phyloP scores from a whole-genome alignment of 1,140 invertebrate species.

The Papilio xuthus region DNA sequence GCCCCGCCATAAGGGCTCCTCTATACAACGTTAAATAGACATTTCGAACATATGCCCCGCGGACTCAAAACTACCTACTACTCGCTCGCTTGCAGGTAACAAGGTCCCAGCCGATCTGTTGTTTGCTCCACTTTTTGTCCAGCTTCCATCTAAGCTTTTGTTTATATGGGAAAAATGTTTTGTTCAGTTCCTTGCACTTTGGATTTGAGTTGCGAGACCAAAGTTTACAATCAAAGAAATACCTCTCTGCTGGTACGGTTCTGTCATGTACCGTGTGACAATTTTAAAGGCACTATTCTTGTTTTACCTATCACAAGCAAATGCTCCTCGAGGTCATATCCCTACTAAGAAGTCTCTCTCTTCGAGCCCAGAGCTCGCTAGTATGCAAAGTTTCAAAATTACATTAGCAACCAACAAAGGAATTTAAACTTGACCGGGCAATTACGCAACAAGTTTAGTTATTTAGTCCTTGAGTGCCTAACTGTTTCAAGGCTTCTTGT shows the following conservation, averaged over 20 bases:
- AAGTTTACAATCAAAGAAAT: neutral
- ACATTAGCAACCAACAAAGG: neutral
- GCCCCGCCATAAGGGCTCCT: constrained; percentile 50
- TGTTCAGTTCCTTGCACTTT: neutral
- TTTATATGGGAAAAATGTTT: constrained; percentile 1
- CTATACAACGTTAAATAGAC: constrained; percentile 53
- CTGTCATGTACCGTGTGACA: neutral
- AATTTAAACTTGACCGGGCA: neutral
- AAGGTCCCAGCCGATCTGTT: neutral
- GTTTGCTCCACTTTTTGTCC: constrained; percentile 17
- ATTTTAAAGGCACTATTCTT: neutral
- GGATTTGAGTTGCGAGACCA: neutral
- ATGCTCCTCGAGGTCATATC: neutral
- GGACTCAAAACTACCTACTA: constrained; percentile 25
- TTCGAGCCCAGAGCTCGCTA: neutral
- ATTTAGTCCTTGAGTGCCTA: neutral
- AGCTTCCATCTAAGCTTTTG: constrained; percentile 1
- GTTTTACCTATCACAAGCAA: neutral
- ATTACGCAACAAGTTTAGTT: neutral
- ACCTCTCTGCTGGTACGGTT: neutral
- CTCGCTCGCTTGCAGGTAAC: constrained; percentile 26
- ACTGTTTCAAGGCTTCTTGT: constrained; percentile 21
- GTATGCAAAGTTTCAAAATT: neutral
- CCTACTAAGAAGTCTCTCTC: neutral
- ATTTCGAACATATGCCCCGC: constrained; percentile 62